Evolutionary conservation across 2,113 vertebrate genomes (phyloP), one percentile per base, ranked within the genome.

Genomic region (Electrona antarctica): DNA sequence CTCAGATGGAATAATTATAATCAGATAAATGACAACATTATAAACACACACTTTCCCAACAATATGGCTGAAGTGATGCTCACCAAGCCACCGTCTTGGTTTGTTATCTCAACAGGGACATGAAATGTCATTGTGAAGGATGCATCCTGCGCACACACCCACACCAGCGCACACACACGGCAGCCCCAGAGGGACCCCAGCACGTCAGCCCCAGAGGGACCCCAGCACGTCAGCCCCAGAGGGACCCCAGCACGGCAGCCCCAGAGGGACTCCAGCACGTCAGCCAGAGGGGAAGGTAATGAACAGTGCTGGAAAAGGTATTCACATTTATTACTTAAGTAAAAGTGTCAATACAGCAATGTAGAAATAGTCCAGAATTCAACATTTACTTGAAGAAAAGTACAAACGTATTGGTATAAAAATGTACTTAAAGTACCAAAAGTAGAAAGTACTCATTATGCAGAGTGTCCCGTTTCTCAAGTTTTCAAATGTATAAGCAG

Each of bases 71-170:
- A 9, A 49, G 11, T 6, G 11, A 28, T 15, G 6, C 2, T 60
- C 21, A 14, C 50, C 3, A 49, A 66, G 60, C 33, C 45, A 45
- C 64, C 59, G 47, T 64, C 57, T 69, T 60, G 75, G 60, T 6
- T 76, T 67, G 54, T 54, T 68, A 61, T 59, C 28, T 63, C 61
- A 80, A 78, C 64, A 48, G 68, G 69, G 69, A 65, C 60, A 59
- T 77, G 70, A 71, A 79, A 67, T 14, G 21, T 52, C 68, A 69
- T 67, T 66, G 52, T 45, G 8, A 66, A 67, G 72, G 73, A 79
- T 76, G 64, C 71, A 64, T 56, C 4, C 0, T 41, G 1, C 74
- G 66, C 0, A 7, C 48, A 54, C 49, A 45, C 14, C 58, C 29
- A 62, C 21, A 21, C 21, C 21, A 76, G 68, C 0, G 7, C 48